Evolutionary conservation across 1,140 invertebrate genomes (phyloP), one percentile per base, ranked within the genome.

Genomic region (Ips typographus): DNA sequence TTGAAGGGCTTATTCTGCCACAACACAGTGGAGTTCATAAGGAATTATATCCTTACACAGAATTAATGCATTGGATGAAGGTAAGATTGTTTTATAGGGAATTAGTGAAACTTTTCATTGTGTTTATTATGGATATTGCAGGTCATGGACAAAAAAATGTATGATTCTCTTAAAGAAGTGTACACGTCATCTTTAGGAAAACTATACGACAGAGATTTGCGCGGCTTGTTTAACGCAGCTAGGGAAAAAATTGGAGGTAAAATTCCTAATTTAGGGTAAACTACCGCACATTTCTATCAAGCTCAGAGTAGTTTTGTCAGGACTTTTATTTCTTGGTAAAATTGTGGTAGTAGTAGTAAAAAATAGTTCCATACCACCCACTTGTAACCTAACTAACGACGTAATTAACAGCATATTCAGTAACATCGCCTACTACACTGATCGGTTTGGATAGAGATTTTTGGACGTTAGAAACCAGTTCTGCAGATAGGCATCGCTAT

Each of bases 51-150:
- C 87, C 90, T 8, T 97, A 97, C 79, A 89, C 90, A 6, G 91
- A 94, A 72, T 85, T 98, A 60, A 95, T 97, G 91, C 90, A 93
- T 77, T 94, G 95, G 90, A 84, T 77, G 41, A 79, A 78, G 71
- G 76, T 74, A 70, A 69, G 62, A 44, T n/a, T n/a, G 22, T 40
- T 8, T 59, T 36, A 59, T 2, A 41, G 1, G 7, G 53, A n/a
- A 36, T 62, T 62, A 1, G 8, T 8, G 4, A n/a, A n/a, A n/a
- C n/a, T n/a, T n/a, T n/a, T n/a, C n/a, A n/a, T n/a, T n/a, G n/a
- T 67, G 57, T 2, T 44, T 42, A 36, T 41, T 59, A 6, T 22
- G 7, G 38, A 2, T 70, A 40, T 71, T 67, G 3, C 65, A 94
- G 83, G 87, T 88, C 51, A 90, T 95, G 83, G 94, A 98, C 79